Base-by-base conservation (phyloP, 2,797 vertebrate species). In the Emys orbicularis region DNA sequence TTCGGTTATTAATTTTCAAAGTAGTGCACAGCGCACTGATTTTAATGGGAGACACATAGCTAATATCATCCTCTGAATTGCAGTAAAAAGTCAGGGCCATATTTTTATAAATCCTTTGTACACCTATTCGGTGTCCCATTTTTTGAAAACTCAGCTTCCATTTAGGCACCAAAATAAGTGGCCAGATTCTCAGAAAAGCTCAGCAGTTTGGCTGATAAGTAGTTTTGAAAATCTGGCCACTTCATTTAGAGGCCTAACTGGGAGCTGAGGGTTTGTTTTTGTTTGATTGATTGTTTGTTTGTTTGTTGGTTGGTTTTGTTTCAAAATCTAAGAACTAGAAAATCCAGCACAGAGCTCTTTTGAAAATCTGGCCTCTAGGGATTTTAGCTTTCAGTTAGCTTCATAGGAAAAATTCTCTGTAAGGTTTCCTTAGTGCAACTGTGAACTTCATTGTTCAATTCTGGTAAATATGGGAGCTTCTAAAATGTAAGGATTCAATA, bases 11-110 rank as follows among this genome's bases (percentile, higher is more conserved):
- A n/a, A 3, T 82, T 91, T 91, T 76, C 50, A 18, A 25, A 5
- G 2, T 10, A 6, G 3, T 2, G 0, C 49, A 8, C 41, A 2
- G 34, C 54, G 50, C 0, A 1, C 3, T 34, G 29, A 37, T 10
- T 44, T 29, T 54, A 3, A 1, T 29, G 68, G 68, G 83, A 79
- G 89, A 47, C 37, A 47, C 21, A 10, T 53, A 90, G 90, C 77
- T 88, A 16, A 53, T 87, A 18, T 6, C 8, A 72, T 92, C 57
- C 81, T 50, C 31, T 65, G 59, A 34, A 34, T 16, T 13, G 0
- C 0, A 2, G 8, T 37, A 6, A 57, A 29, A 50, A 72, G 8
- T 65, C 6, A 2, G 18, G 15, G 5, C 29, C 83, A 89, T 34
- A 37, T 92, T n/a, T 83, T 84, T 83, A 65, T 8, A 68, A 86